Conservation (phyloP, 1,140 invertebrate species). For the Schmidtea mediterranea region DNA sequence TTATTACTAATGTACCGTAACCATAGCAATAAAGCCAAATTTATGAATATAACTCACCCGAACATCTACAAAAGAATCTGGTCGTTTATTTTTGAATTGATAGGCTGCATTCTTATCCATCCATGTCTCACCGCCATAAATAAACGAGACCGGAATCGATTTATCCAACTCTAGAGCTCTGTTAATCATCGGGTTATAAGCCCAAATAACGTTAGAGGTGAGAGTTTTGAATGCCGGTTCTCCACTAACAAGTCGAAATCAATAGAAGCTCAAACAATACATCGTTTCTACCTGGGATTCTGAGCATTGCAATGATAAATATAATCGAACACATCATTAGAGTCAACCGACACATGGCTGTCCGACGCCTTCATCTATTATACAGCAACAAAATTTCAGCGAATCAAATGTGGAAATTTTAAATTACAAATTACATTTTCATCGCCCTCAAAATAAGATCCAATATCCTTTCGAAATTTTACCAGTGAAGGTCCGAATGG, state of each 20-base stretch:
- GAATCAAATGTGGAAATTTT: too few species aligned
- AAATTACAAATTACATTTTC: too few species aligned
- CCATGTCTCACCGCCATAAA: background rate
- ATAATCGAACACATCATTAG: conserved; percentile 54
- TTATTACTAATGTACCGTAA: too few species aligned
- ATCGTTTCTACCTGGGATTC: conserved; percentile 43
- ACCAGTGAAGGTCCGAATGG: conserved; percentile 26
- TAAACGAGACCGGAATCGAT: conserved; percentile 16
- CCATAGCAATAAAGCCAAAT: too few species aligned
- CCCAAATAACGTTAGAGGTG: conserved; percentile 69
- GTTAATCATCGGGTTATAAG: conserved; percentile 66
- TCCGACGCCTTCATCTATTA: too few species aligned
- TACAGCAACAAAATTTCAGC: too few species aligned
- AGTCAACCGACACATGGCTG: too few species aligned
- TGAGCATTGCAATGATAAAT: conserved; percentile 86
- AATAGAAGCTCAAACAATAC: background rate
- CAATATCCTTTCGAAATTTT: conserved; percentile 6
- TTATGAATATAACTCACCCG: conserved; percentile 41
- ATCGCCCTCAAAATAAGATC: conserved; percentile 11
- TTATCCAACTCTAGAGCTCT: conserved; percentile 43
- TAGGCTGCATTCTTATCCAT: conserved; percentile 37
- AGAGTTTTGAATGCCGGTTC: conserved; percentile 72
- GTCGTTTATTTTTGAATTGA: conserved; percentile 40
- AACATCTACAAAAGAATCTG: conserved; percentile 45
- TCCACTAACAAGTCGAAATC: conserved; percentile 34